A percentile compares a stretch with the other conserved stretches of the same genome.
These are phyloP conservation scores for Hydrotaea diabolus DNA, from an alignment of 2,888 invertebrate genomes.

Conservation along the genomic window DNA sequence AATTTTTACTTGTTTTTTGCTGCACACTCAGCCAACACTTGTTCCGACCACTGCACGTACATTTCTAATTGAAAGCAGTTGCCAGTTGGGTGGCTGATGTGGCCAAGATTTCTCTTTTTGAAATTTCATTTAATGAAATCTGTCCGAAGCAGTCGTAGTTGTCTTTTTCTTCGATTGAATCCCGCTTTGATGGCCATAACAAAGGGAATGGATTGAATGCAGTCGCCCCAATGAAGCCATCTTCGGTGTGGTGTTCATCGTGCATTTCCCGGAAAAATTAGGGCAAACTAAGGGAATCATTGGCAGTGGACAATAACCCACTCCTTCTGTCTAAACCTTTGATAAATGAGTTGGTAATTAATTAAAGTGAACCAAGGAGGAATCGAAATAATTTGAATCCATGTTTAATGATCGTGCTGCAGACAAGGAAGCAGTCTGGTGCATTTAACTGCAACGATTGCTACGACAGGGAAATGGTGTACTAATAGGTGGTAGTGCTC, in stretches of 20 bases:
- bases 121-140: slow-evolving; percentile 54
- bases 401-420: no score
- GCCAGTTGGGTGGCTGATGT: neutral
- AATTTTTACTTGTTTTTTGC: neutral
- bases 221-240: slow-evolving; percentile 6
- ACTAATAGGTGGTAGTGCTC: no score
- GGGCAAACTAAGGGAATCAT: neutral
- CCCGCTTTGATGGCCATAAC: slow-evolving; percentile 1
- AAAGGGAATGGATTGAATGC: neutral
- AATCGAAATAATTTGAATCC: no score
- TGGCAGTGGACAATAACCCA: neutral
- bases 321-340: neutral
- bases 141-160: slow-evolving; percentile 48
- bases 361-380: no score
- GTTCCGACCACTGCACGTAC: neutral
- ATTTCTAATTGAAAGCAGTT: slow-evolving; percentile 12
- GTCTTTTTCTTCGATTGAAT: slow-evolving; percentile 1
- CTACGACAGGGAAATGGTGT: no score
- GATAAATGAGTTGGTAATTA: neutral
- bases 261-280: neutral
- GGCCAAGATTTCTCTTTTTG: slow-evolving; percentile 9
- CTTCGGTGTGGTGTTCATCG: neutral
- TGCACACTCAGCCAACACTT: no score
- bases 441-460: no score
- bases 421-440: no score